phyloP scores from a whole-genome alignment of 1,140 invertebrate species.

The Pseudoatta argentina region DNA sequence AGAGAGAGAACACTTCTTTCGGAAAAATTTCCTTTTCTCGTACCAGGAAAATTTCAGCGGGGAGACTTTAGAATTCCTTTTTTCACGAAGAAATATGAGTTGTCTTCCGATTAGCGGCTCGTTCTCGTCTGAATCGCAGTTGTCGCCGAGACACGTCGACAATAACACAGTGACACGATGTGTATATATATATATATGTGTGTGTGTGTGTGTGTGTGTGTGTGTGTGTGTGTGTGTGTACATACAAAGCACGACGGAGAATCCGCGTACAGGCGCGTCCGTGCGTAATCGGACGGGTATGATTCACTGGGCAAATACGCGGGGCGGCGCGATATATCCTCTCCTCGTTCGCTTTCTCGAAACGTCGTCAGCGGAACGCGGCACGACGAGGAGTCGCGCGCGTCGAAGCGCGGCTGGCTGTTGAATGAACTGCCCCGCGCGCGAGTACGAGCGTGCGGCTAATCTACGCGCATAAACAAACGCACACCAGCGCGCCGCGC shows the following conservation, averaged over 20 bases:
- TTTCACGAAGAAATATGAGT: not conserved
- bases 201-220: too few species aligned
- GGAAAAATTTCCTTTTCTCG: not conserved
- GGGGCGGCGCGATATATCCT: conserved; percentile 57
- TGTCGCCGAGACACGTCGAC: conserved; percentile 45
- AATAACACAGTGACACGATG: conserved; percentile 17
- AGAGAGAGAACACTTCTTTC: not conserved
- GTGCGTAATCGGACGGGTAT: conserved; percentile 69
- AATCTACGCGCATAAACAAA: conserved; percentile 63
- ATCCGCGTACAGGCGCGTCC: conserved; percentile 55
- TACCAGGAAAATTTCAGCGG: not conserved
- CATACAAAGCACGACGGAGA: not conserved
- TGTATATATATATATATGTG: too few species aligned
- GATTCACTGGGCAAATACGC: conserved; percentile 77
- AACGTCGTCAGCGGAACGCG: conserved; percentile 25
- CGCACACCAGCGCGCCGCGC: conserved; percentile 42
- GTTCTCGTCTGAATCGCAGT: not conserved
- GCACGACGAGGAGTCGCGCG: conserved; percentile 3
- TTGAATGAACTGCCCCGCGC: conserved; percentile 52
- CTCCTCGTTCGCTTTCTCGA: conserved; percentile 50
- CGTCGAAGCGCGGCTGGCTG: conserved; percentile 39
- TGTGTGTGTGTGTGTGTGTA: too few species aligned
- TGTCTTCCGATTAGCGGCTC: conserved; percentile 20
- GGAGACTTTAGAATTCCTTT: not conserved
- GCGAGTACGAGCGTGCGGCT: conserved; percentile 49